Percentiles rank a stretch among this genome's conserved stretches.
phyloP scores from a whole-genome alignment of 2,797 vertebrate species.

The Peromyscus attwateri region DNA sequence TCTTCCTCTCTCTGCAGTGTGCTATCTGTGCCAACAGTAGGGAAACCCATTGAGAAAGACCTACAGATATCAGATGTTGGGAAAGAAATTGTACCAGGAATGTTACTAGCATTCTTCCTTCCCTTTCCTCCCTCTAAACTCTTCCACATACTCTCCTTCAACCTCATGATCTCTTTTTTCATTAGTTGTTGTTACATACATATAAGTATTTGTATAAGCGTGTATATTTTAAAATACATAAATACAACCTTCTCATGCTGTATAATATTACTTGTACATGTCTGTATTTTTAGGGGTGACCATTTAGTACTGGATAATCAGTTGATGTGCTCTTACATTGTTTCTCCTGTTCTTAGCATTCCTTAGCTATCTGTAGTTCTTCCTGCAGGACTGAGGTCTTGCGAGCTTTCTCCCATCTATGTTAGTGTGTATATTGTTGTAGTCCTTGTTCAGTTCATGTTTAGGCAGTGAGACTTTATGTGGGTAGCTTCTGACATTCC shows the following conservation, averaged over 20 bases:
- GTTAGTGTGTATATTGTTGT: background rate
- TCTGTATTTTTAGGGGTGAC: background rate
- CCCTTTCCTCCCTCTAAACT: background rate
- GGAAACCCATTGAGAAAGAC: background rate
- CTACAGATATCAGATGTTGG: background rate
- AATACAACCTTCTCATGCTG: background rate
- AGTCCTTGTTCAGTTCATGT: background rate
- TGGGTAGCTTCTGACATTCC: background rate
- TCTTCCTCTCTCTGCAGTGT: background rate
- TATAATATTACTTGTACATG: background rate
- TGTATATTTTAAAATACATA: background rate
- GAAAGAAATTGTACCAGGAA: background rate
- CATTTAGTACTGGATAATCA: background rate
- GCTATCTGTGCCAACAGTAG: background rate
- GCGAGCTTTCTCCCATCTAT: background rate
- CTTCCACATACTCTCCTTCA: background rate
- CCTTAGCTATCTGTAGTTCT: background rate
- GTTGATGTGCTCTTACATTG: background rate
- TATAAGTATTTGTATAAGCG: background rate
- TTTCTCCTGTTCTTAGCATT: no score
- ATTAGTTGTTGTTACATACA: background rate
- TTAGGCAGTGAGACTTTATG: background rate
- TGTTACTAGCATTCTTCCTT: background rate
- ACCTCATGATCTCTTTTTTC: no score
- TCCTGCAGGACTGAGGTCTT: background rate